These are phyloP conservation scores for Drosophila peninsularis DNA, from an alignment of 2,888 invertebrate species.

Conservation along the genomic window DNA sequence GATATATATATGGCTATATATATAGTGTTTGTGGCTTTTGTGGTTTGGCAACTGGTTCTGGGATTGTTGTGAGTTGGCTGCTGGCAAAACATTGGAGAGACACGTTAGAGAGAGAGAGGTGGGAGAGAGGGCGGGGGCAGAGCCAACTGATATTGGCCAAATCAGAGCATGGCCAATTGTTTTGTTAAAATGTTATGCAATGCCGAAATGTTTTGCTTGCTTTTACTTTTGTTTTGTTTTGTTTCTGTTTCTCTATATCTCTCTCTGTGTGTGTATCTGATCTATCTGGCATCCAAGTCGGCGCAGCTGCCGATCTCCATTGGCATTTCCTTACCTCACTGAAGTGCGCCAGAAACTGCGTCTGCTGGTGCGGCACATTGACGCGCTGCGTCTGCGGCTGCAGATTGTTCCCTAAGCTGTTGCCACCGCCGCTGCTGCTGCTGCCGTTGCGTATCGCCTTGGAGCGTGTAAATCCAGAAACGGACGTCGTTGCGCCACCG, in stretches of 20 bases:
- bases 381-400: conserved; percentile 76
- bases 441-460: conserved; percentile 80
- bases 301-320: conserved; percentile 33
- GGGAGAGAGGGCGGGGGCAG: neutral
- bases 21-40: conserved; percentile 28
- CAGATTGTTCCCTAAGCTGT: conserved; percentile 40
- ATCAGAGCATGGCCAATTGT: conserved; percentile 80
- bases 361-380: conserved; percentile 84
- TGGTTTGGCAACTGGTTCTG: conserved; percentile 68
- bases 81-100: conserved; percentile 47
- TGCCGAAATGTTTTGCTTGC: conserved; percentile 56
- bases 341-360: conserved; percentile 84
- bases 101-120: neutral
- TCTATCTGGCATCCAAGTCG: conserved; percentile 13
- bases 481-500: conserved; percentile 47
- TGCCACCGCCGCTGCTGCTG: conserved; percentile 22
- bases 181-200: conserved; percentile 73
- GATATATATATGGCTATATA: neutral
- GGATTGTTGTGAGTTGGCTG: conserved; percentile 42
- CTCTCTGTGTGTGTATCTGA: conserved; percentile 22
- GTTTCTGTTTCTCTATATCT: neutral
- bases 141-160: conserved; percentile 67
- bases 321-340: conserved; percentile 80
- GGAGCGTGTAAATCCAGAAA: conserved; percentile 77
- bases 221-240: conserved; percentile 60